Percentiles rank a stretch among this genome's conserved stretches.
These are phyloP conservation scores for Cephalopholis sonnerati DNA, from an alignment of 2,113 vertebrate species.

Conservation along the genomic window DNA sequence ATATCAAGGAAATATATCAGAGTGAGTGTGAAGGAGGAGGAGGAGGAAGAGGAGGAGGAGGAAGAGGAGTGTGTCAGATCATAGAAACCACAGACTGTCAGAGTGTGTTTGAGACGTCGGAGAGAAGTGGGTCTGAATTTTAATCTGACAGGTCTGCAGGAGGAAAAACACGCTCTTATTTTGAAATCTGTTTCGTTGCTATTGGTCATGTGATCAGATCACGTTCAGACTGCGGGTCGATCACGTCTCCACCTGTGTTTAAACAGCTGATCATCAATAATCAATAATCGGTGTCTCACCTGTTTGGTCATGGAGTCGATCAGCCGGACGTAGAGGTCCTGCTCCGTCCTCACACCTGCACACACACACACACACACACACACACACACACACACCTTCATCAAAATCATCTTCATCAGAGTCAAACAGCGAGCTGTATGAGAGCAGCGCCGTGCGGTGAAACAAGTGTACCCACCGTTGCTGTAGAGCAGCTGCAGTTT, in stretches of 20 bases:
- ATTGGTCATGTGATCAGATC: too few species aligned
- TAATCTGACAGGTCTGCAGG: not conserved
- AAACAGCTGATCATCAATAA: too few species aligned
- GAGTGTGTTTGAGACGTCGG: too few species aligned
- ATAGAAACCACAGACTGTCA: too few species aligned
- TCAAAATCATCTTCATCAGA: too few species aligned
- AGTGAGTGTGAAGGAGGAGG: too few species aligned
- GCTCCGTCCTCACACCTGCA: conserved; percentile 73
- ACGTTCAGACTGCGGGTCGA: too few species aligned
- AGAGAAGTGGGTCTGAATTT: not conserved
- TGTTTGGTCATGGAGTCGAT: conserved; percentile 80
- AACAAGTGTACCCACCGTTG: conserved; percentile 63
- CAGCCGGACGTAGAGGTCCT: conserved; percentile 74
- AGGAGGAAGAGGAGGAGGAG: too few species aligned
- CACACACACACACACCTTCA: not conserved
- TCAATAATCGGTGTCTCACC: conserved; percentile 40
- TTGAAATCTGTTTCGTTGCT: not conserved
- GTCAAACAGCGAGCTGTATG: too few species aligned
- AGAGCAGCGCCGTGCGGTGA: not conserved
- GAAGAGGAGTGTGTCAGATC: too few species aligned
- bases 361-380: not conserved
- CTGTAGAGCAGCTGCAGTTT: conserved; percentile 79
- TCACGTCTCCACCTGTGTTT: too few species aligned
- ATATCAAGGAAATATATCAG: too few species aligned
- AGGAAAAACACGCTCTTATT: not conserved